These are phyloP conservation scores for Hiodon tergisus DNA, from an alignment of 2,113 vertebrate genomes.

Conservation along the genomic window DNA sequence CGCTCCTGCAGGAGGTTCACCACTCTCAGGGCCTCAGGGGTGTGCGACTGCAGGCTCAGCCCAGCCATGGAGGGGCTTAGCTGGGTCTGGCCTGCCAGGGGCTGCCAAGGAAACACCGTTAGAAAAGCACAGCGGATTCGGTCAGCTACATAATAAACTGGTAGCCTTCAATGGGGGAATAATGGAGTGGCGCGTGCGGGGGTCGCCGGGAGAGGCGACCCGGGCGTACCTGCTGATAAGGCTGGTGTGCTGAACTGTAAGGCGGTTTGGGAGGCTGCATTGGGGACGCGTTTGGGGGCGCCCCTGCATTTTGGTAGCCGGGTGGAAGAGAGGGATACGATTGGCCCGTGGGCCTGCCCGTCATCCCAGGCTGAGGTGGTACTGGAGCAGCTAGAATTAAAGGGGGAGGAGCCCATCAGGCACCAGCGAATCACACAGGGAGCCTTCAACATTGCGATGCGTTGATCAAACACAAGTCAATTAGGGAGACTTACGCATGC, in stretches of 20 bases:
- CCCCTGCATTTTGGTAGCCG: conserved; percentile 75
- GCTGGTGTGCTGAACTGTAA: conserved; percentile 68
- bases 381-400: conserved; percentile 46
- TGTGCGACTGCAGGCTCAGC: conserved; percentile 72
- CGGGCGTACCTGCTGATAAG: conserved; percentile 74
- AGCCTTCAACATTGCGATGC: background rate
- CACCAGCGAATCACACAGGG: background rate
- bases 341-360: conserved; percentile 69
- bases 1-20: conserved; percentile 94
- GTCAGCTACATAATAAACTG: no score
- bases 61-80: conserved; percentile 73
- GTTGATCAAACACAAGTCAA: background rate
- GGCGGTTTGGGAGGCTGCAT: conserved; percentile 66
- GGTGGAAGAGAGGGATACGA: conserved; percentile 82
- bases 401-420: background rate
- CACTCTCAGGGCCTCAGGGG: conserved; percentile 79
- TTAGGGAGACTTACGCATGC: conserved; percentile 65
- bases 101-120: conserved; percentile 41
- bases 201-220: background rate
- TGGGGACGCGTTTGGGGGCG: conserved; percentile 50
- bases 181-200: background rate
- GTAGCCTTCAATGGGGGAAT: background rate
- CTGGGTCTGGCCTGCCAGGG: conserved; percentile 67
- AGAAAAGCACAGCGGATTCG: no score
- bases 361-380: conserved; percentile 58